Evolutionary conservation across 1,140 invertebrate genomes (phyloP).

Genomic region (Doryteuthis pealeii): DNA sequence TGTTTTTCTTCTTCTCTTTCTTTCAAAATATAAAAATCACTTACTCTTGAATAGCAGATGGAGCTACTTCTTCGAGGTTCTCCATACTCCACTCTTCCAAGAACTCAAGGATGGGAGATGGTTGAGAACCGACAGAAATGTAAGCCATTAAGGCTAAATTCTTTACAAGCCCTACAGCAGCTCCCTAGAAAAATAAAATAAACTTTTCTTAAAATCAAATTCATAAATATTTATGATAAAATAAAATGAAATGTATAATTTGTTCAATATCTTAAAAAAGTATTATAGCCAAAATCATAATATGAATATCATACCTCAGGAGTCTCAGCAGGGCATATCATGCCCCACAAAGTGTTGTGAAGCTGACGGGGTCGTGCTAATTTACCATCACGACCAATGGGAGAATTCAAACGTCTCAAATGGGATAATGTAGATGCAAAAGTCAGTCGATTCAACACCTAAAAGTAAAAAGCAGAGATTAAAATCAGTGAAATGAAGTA

Average conservation of each 20-base stretch:
- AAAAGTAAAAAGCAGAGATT: slow-evolving; percentile 14
- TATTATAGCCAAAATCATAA: neutral
- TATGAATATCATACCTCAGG: slow-evolving; percentile 72
- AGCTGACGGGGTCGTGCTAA: slow-evolving; percentile 96
- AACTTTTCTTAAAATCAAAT: neutral
- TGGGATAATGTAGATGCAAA: slow-evolving; percentile 98
- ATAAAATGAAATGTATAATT: too few species aligned
- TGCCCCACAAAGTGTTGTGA: slow-evolving; percentile 98
- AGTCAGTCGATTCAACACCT: slow-evolving; percentile 75
- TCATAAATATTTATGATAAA: slow-evolving; percentile 6
- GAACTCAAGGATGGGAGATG: slow-evolving; percentile 97
- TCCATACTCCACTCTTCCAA: slow-evolving; percentile 99
- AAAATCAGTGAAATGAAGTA: too few species aligned
- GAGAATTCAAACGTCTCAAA: slow-evolving; percentile 94
- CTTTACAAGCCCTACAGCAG: slow-evolving; percentile 84
- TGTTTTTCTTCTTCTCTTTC: too few species aligned
- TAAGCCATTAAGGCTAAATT: slow-evolving; percentile 99
- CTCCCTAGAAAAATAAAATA: slow-evolving; percentile 57
- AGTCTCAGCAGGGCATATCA: slow-evolving; percentile 99
- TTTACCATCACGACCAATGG: slow-evolving; percentile 98
- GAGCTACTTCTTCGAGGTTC: slow-evolving; percentile 97
- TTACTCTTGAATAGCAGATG: slow-evolving; percentile 86
- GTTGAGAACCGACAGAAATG: slow-evolving; percentile 97
- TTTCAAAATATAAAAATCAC: slow-evolving; percentile 16
- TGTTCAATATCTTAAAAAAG: neutral